Evolutionary conservation across 2,888 invertebrate species (phyloP).

Genomic region (Trichogramma evanescens): DNA sequence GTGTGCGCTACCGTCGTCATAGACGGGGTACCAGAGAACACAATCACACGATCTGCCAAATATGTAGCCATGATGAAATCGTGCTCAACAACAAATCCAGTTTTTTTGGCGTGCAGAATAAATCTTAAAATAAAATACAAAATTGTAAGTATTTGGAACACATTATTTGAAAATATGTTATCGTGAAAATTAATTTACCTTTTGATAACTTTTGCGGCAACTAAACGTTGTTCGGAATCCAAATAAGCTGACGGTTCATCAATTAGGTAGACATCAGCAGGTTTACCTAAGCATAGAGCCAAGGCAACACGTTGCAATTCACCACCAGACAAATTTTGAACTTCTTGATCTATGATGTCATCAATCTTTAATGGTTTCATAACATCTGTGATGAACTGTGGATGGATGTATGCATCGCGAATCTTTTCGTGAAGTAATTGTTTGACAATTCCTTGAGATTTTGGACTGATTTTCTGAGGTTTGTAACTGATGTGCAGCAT

Average conservation of each 20-base stretch:
- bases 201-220: slow-evolving; percentile 98
- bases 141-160: not conserved
- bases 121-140: slow-evolving; percentile 55
- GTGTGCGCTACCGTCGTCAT: slow-evolving; percentile 81
- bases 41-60: slow-evolving; percentile 94
- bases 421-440: slow-evolving; percentile 93
- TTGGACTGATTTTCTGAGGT: slow-evolving; percentile 99
- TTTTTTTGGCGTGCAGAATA: slow-evolving; percentile 97
- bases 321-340: slow-evolving; percentile 97
- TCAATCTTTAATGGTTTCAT: slow-evolving; percentile 98
- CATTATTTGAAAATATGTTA: not conserved
- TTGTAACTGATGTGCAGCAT: slow-evolving; percentile 97
- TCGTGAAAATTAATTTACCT: slow-evolving; percentile 52
- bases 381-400: slow-evolving; percentile 96
- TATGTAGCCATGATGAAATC: slow-evolving; percentile 99
- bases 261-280: slow-evolving; percentile 96
- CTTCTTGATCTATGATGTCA: slow-evolving; percentile 95
- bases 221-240: slow-evolving; percentile 99
- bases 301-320: slow-evolving; percentile 97
- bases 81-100: slow-evolving; percentile 99
- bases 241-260: slow-evolving; percentile 99
- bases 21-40: slow-evolving; percentile 93
- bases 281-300: slow-evolving; percentile 93
- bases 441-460: slow-evolving; percentile 87
- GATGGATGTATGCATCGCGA: slow-evolving; percentile 94